phyloP scores from a whole-genome alignment of 2,113 vertebrate species.

The Corythaeola cristata region DNA sequence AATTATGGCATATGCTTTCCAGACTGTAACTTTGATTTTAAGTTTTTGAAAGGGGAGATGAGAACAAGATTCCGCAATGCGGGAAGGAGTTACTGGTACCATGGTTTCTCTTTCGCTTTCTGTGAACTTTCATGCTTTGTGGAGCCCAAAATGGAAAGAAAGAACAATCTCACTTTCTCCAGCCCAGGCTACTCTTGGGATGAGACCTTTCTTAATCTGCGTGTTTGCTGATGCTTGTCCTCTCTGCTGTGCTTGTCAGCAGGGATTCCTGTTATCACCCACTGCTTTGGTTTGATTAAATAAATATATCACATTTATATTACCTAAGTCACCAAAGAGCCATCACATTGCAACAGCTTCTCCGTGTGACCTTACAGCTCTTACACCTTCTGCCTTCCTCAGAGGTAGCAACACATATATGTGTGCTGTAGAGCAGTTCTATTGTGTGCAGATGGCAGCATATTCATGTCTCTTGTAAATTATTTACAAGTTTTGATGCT shows the following conservation, averaged over 20 bases:
- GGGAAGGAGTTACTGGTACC: background rate
- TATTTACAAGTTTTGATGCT: background rate
- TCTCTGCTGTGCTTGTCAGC: background rate
- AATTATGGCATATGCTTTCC: background rate
- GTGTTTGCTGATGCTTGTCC: background rate
- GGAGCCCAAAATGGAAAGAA: background rate
- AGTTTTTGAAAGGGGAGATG: background rate
- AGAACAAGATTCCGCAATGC: background rate
- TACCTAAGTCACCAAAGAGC: background rate
- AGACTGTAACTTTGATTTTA: background rate
- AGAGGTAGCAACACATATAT: fast-evolving
- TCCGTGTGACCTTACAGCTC: background rate
- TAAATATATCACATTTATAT: background rate
- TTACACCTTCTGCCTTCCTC: background rate
- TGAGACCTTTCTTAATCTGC: background rate
- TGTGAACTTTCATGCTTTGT: background rate
- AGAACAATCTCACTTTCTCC: background rate
- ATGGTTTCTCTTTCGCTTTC: background rate
- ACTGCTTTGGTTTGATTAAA: background rate
- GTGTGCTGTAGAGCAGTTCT: background rate
- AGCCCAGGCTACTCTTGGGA: background rate
- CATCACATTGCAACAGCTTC: background rate
- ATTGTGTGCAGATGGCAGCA: background rate
- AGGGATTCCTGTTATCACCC: background rate
- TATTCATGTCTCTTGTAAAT: background rate